Base-by-base conservation (phyloP, 2,797 vertebrate species). In the Onychomys torridus region DNA sequence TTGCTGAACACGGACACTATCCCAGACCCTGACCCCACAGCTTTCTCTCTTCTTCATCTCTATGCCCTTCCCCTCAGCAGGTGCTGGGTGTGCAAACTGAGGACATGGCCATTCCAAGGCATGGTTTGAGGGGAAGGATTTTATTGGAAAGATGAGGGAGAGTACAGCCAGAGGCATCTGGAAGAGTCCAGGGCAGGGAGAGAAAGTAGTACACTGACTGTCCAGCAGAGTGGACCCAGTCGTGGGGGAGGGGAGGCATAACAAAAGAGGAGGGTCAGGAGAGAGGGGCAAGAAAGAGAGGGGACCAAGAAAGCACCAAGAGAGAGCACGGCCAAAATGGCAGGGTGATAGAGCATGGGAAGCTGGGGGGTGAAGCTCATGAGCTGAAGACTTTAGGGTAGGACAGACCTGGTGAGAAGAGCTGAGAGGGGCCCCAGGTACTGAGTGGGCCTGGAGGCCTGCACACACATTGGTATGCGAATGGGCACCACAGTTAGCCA, bases 151-250 rank as follows among this genome's bases (percentile, higher is more conserved):
- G 37, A 63, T 29, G 25, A 19, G 37, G 59, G 4, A 63, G 27
- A 32, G 37, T 19, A 29, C 16, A 63, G 27, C 25, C 37, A 61
- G 59, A 29, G 25, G 14, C 37, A 0, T 32, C 81, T 13, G 59
- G 59, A 63, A 63, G 40, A 61, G 0, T 32, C 29, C 27, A 32
- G 37, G 46, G 27, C 40, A 84, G 59, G 40, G 25, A 63, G 57
- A 32, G 81, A 61, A 61, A 17, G 23, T 27, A 1, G 6, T 17
- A 27, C 19, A 3, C 1, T 29, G 25, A 61, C 29, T n/a, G 43
- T 29, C 27, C 27, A 83, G 11, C 19, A 37, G 55, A 61, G 27
- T 21, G 32, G 61, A 32, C 5, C 0, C 0, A 5, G 0, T 5
- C 27, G 21, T 6, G 16, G 11, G 37, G 32, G 25, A n/a, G 17